Evolutionary conservation across 37 sponge, comb jelly and placozoan species (phyloP).

Genomic region (Oscarella lobularis): DNA sequence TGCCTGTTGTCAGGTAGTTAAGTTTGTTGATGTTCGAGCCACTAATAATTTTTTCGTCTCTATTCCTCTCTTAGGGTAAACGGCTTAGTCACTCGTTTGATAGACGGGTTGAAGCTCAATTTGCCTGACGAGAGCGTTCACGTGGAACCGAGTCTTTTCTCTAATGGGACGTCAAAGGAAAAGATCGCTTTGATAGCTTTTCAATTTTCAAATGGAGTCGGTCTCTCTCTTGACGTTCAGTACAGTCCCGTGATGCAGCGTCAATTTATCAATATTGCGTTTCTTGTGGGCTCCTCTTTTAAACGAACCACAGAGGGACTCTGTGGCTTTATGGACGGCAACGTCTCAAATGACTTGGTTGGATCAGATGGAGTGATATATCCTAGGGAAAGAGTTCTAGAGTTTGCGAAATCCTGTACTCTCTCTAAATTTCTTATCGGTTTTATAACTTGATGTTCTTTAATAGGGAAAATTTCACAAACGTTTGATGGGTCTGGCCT

Average conservation of each 20-base stretch:
- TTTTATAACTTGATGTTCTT: not conserved
- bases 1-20: not conserved
- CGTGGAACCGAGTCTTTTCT: not conserved
- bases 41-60: not conserved
- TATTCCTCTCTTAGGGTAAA: not conserved
- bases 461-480: not conserved
- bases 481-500: not conserved
- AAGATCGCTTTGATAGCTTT: not conserved
- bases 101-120: not conserved
- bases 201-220: not conserved
- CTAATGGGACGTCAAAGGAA: not conserved
- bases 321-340: not conserved
- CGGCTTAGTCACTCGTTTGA: not conserved
- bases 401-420: not conserved
- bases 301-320: not conserved
- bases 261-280: not conserved
- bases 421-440: not conserved
- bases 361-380: not conserved
- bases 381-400: not conserved
- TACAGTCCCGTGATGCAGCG: conserved; percentile 1
- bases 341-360: not conserved
- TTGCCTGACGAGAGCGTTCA: not conserved
- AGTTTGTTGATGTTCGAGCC: not conserved
- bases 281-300: not conserved
- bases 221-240: not conserved